These are phyloP conservation scores for Pelusios castaneus DNA, from an alignment of 2,113 vertebrate genomes.

Conservation along the genomic window DNA sequence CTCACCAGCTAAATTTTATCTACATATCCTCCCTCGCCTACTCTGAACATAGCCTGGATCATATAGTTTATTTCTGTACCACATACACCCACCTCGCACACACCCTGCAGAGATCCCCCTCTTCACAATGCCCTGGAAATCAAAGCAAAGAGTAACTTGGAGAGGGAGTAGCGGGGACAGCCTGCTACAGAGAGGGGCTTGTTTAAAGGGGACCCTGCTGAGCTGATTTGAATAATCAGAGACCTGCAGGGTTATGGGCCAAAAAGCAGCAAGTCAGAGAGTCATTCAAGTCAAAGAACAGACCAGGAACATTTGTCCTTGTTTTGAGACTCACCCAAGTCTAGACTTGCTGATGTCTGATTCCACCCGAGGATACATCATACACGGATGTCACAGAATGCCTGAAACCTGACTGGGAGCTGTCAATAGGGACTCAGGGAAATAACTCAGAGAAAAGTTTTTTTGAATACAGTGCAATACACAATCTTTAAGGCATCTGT, in stretches of 20 bases:
- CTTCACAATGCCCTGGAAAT: background rate
- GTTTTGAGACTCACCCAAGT: background rate
- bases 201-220: background rate
- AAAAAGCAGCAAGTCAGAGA: background rate
- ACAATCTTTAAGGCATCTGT: background rate
- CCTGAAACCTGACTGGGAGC: background rate
- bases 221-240: background rate
- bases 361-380: background rate
- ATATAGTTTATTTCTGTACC: background rate
- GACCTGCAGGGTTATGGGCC: background rate
- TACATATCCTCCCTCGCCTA: background rate
- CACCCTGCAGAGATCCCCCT: background rate
- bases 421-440: background rate
- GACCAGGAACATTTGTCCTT: background rate
- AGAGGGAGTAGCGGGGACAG: background rate
- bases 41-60: background rate
- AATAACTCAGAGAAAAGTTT: background rate
- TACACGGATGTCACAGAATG: background rate
- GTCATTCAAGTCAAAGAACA: background rate
- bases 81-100: background rate
- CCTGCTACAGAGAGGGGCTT: background rate
- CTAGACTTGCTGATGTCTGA: background rate
- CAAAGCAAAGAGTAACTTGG: background rate
- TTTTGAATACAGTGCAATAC: background rate
- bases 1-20: conserved; percentile 6